Evolutionary conservation across 2,888 invertebrate genomes (phyloP).

Genomic region (Temnothorax ravouxi): DNA sequence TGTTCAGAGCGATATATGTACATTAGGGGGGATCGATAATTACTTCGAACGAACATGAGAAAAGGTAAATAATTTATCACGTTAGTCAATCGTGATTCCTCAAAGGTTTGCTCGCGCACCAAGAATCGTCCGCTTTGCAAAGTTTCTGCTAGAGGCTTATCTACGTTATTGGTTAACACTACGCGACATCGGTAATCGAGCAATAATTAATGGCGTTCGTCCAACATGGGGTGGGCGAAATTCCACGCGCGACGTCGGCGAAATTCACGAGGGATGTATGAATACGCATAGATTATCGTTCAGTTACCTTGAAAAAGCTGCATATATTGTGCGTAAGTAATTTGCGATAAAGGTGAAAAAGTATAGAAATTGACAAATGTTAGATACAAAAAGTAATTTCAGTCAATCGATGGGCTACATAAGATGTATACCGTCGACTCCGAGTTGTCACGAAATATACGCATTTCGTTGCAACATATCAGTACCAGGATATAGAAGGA

Average conservation of each 20-base stretch:
- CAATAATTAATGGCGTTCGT: slow-evolving; percentile 33
- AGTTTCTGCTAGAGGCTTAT: slow-evolving; percentile 17
- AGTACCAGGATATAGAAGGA: neutral
- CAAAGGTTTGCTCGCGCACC: slow-evolving; percentile 17
- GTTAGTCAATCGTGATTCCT: neutral
- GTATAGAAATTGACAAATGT: slow-evolving; percentile 29
- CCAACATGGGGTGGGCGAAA: neutral
- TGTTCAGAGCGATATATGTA: neutral
- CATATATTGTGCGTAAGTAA: neutral
- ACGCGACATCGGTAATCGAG: neutral
- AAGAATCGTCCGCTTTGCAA: slow-evolving; percentile 8
- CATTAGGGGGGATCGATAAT: slow-evolving; percentile 23
- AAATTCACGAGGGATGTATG: slow-evolving; percentile 7
- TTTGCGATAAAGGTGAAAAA: slow-evolving; percentile 13
- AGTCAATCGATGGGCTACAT: neutral
- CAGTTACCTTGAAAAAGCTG: neutral
- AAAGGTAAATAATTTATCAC: slow-evolving; percentile 37
- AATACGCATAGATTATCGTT: slow-evolving; percentile 13
- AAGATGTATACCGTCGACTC: neutral
- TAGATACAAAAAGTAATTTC: neutral
- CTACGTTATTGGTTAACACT: slow-evolving; percentile 29
- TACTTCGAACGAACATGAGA: slow-evolving; percentile 3
- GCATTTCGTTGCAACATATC: neutral
- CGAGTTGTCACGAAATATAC: neutral
- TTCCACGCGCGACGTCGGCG: neutral